Evolutionary conservation across 1,140 invertebrate genomes (phyloP), one percentile per base, ranked within the genome.

Genomic region (Andricus grossulariae): DNA sequence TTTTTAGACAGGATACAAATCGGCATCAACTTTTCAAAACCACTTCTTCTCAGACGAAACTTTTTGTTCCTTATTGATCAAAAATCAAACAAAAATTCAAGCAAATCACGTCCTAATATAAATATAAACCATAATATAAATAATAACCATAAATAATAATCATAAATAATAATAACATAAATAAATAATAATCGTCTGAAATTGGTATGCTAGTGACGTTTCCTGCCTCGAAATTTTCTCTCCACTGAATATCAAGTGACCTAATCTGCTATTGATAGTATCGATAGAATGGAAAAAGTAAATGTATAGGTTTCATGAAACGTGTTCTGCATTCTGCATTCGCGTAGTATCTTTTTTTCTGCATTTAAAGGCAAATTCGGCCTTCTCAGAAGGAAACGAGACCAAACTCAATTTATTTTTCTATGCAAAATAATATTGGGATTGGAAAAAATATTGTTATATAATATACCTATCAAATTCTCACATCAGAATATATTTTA

Each of bases 181-280:
- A 32, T 32, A 60, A 66, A 66, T 25, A 66, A 16, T 66, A 2
- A 4, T 66, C 39, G 32, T 16, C n/a, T 15, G 1, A 66, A 66
- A 45, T 16, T 32, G 15, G n/a, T 45, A 39, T n/a, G 25, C 57
- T n/a, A 7, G 25, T 66, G 60, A 66, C 25, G 21, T 66, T 66
- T n/a, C 15, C 25, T n/a, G 32, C 32, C 60, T 66, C 25, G 39
- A 66, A 10, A 8, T 45, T 66, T 66, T 21, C 25, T 66, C 57
- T 39, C 25, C 16, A 21, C 32, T 66, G 57, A 66, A 66, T 66
- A 39, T 66, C 25, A 66, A 66, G 60, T 66, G 60, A 66, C 60
- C 60, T 66, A 66, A 66, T 66, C 60, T 66, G 60, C 60, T 66
- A 66, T 66, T 66, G 60, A 66, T 66, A 66, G 60, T 66, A 66